These are phyloP conservation scores for Mylabris sibirica DNA, from an alignment of 2,888 invertebrate species.

Conservation along the genomic window DNA sequence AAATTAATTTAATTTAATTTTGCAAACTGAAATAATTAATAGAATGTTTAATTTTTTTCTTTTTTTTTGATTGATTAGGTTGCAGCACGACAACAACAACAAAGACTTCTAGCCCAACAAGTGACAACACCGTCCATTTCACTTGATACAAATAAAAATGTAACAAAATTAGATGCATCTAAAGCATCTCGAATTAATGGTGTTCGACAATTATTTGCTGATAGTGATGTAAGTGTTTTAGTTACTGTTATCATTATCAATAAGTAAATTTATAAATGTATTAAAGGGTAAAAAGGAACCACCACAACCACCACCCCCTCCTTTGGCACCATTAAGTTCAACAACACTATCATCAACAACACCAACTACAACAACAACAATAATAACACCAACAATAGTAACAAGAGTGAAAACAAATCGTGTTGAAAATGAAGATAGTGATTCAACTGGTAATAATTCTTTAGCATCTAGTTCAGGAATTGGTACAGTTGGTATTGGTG, in stretches of 20 bases:
- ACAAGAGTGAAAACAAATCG: slow-evolving; percentile 41
- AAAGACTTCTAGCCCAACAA: slow-evolving; percentile 67
- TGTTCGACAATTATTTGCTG: slow-evolving; percentile 56
- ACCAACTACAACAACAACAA: slow-evolving; percentile 29
- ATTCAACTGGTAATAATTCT: slow-evolving; percentile 65
- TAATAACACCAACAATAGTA: slow-evolving; percentile 27
- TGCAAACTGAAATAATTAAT: no score
- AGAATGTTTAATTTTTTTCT: no score
- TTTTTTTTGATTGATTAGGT: slow-evolving; percentile 64
- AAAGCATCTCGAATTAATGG: slow-evolving; percentile 58
- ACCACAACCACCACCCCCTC: slow-evolving; percentile 63
- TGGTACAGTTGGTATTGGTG: slow-evolving; percentile 61
- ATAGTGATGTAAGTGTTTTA: slow-evolving; percentile 58
- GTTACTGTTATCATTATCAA: slow-evolving; percentile 57
- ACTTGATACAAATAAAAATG: slow-evolving; percentile 42
- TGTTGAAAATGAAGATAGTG: slow-evolving; percentile 61
- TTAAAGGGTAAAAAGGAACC: slow-evolving; percentile 59
- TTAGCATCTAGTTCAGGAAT: slow-evolving; percentile 67
- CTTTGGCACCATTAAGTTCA: slow-evolving; percentile 60
- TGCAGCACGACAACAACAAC: slow-evolving; percentile 73
- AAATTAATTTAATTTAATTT: neutral
- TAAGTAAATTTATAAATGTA: slow-evolving; percentile 52
- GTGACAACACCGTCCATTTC: slow-evolving; percentile 41
- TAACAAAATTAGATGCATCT: slow-evolving; percentile 54
- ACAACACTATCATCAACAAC: slow-evolving; percentile 22